A percentile compares a stretch with the other conserved stretches of the same genome.
These are phyloP conservation scores for Formica aserva DNA, from an alignment of 2,888 invertebrate species.

Conservation along the genomic window DNA sequence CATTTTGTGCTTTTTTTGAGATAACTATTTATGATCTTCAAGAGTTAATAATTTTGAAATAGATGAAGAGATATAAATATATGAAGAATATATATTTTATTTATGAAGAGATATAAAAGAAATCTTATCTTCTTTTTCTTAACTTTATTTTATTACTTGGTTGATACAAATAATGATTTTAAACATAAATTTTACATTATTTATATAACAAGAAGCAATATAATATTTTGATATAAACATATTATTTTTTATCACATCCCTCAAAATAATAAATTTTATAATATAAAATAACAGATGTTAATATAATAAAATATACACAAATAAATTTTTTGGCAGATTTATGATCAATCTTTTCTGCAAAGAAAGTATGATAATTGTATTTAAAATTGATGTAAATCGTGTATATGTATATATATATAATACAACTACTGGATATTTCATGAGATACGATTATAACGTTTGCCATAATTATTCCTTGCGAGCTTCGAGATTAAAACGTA, in stretches of 20 bases:
- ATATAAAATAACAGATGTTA: not conserved
- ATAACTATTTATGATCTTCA: not conserved
- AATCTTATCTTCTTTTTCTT: not conserved
- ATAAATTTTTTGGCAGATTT: not conserved
- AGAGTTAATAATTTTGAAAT: not conserved
- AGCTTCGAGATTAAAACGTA: slow-evolving; percentile 67
- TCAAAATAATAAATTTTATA: not conserved
- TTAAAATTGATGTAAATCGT: not conserved
- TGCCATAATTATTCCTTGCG: slow-evolving; percentile 64
- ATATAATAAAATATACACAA: not conserved
- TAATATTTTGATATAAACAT: not conserved
- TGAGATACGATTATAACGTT: not conserved
- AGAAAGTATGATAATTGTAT: not conserved
- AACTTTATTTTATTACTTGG: not conserved
- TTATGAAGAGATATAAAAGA: not conserved
- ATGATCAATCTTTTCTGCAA: not conserved
- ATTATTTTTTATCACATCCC: not conserved
- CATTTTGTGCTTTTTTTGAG: not conserved
- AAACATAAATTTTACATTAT: not conserved
- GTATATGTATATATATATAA: not conserved
- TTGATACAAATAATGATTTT: not conserved
- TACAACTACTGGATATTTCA: not conserved
- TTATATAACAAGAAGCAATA: not conserved
- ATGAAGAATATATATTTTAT: not conserved
- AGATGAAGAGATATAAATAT: not conserved